Evolutionary conservation across 2,888 invertebrate species (phyloP), one percentile per base, ranked within the genome.

Genomic region (Erebia epiphron): DNA sequence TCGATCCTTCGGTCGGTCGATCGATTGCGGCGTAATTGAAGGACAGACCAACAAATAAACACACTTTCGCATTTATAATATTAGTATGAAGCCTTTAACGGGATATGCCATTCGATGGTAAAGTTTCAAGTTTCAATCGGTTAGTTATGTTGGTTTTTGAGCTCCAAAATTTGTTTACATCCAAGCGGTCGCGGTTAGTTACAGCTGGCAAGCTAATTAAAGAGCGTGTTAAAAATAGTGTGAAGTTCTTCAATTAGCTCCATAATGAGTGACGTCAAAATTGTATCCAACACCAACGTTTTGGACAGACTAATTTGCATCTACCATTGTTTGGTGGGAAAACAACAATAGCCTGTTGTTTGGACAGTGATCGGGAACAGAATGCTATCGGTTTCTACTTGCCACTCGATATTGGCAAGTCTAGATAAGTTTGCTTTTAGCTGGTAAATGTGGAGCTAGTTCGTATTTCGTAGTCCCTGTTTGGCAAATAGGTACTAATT

Each of bases 301-400:
- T 65, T 56, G 18, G 65, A n/a, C 16, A 3, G 65, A 18, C 41
- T 56, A 65, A 65, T 65, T 65, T 56, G 56, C 65, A 65, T 56
- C 35, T 43, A 52, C 43, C 56, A 65, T 65, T 65, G 65, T 65
- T 65, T 65, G 56, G 16, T 43, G 14, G 35, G 64, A 56, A 56
- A 65, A 56, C 65, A 56, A 65, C 65, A 65, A 65, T 65, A 54
- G 65, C 41, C 16, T 54, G 65, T 35, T 65, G 65, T 65, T 65
- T 65, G 54, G 65, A 65, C 26, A 54, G 54, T 54, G 65, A 65
- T 54, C 65, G 65, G 54, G 35, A 54, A 54, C 54, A 54, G 65
- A 65, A 56, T 56, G 54, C 54, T 54, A 65, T 54, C 54, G 65
- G 41, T 16, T 26, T 41, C 18, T 43, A 16, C 54, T 52, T 65